These are phyloP conservation scores for Acheta domesticus DNA, from an alignment of 2,888 invertebrate genomes.

Conservation along the genomic window DNA sequence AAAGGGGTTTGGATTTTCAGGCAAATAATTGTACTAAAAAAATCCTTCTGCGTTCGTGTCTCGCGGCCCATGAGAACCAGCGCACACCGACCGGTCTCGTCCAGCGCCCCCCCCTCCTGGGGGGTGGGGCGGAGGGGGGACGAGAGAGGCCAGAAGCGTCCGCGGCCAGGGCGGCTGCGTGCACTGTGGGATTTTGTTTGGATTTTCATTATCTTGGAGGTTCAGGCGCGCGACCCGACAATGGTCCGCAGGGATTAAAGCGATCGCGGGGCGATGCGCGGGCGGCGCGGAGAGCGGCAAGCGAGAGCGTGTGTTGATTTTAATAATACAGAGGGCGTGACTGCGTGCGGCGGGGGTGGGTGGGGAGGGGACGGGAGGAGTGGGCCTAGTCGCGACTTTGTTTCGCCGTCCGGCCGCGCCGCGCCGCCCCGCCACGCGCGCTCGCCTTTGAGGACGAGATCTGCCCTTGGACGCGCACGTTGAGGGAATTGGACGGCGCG, in stretches of 20 bases:
- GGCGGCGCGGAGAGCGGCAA: neutral
- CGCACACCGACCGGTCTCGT: too few relatives aligned
- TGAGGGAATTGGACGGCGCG: too few relatives aligned
- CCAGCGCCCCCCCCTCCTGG: too few relatives aligned
- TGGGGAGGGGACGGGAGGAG: neutral
- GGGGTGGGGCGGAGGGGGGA: too few relatives aligned
- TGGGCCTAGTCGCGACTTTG: neutral
- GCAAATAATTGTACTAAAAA: too few relatives aligned
- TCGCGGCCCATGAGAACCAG: too few relatives aligned
- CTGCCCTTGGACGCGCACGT: neutral
- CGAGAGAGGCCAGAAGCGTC: too few relatives aligned
- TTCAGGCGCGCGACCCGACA: conserved; percentile 5
- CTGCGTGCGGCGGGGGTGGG: neutral
- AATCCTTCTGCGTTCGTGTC: too few relatives aligned
- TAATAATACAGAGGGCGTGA: neutral
- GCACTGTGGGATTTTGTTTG: neutral
- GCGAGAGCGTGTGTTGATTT: neutral
- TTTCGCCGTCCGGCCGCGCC: neutral
- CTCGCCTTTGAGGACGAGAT: neutral
- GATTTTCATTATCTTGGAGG: conserved; percentile 18
- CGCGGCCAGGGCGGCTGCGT: neutral
- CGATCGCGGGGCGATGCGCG: neutral
- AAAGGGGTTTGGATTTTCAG: too few relatives aligned
- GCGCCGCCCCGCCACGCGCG: neutral
- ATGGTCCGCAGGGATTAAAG: neutral